Percentiles rank a stretch among this genome's conserved stretches.
These are phyloP conservation scores for Neofelis nebulosa DNA, from an alignment of 2,113 vertebrate genomes.

Conservation along the genomic window DNA sequence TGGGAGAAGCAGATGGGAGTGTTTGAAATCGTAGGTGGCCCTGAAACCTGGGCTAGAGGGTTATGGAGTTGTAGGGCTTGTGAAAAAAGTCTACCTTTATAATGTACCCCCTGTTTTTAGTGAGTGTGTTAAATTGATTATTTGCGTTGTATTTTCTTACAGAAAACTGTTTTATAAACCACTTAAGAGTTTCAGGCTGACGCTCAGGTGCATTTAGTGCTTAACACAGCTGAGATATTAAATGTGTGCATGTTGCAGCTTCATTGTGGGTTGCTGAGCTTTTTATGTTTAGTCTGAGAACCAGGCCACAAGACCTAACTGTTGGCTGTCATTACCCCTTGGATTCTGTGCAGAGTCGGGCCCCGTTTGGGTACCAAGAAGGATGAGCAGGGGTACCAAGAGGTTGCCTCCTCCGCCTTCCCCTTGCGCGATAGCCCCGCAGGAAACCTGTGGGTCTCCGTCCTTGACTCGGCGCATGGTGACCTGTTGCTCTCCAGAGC, in stretches of 20 bases:
- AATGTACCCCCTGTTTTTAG: too few relatives aligned
- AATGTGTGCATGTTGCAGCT: background rate
- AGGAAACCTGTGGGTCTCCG: background rate
- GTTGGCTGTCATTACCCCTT: background rate
- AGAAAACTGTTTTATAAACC: background rate
- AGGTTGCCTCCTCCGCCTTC: background rate
- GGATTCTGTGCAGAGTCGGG: background rate
- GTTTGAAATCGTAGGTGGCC: background rate
- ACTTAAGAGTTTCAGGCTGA: background rate
- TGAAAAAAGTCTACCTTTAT: background rate
- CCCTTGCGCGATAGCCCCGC: too few relatives aligned
- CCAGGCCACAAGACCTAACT: background rate
- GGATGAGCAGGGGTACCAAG: background rate
- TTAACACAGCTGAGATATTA: rapidly evolving
- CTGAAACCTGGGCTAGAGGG: background rate
- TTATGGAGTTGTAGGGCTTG: background rate
- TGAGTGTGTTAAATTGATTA: background rate
- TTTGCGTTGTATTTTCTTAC: background rate
- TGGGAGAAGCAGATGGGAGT: too few relatives aligned
- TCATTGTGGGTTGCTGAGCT: background rate
- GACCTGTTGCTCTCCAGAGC: background rate
- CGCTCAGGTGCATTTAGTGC: background rate
- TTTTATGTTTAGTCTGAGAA: background rate
- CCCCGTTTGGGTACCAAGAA: background rate
- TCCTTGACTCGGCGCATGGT: background rate